These are phyloP conservation scores for Mantis religiosa DNA, from an alignment of 2,888 invertebrate genomes.

Conservation along the genomic window DNA sequence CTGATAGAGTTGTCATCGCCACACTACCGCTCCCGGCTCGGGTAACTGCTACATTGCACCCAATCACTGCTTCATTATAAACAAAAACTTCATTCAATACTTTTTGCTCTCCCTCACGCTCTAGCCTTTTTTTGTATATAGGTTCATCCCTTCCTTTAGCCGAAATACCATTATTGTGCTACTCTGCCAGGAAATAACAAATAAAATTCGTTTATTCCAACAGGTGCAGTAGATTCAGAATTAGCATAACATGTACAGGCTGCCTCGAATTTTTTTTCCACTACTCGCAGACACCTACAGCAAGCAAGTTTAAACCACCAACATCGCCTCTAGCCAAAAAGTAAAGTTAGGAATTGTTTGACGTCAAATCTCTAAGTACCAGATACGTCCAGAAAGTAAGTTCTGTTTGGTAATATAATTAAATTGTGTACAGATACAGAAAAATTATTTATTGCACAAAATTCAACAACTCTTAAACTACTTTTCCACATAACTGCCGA, in stretches of 20 bases:
- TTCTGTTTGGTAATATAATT: no score
- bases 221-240: background rate
- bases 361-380: no score
- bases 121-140: background rate
- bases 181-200: background rate
- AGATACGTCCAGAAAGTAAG: no score
- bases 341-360: no score
- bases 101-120: background rate
- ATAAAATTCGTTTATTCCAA: background rate
- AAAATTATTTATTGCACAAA: no score
- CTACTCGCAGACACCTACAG: background rate
- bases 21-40: background rate
- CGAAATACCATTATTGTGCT: background rate
- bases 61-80: background rate
- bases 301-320: no score
- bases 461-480: no score
- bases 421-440: no score
- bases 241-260: background rate
- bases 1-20: slow-evolving; percentile 17
- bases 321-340: no score
- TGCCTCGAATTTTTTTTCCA: background rate
- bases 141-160: background rate
- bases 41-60: background rate
- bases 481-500: no score
- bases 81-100: background rate